Conservation (phyloP, 2,888 invertebrate genomes). For the Rhingia campestris region DNA sequence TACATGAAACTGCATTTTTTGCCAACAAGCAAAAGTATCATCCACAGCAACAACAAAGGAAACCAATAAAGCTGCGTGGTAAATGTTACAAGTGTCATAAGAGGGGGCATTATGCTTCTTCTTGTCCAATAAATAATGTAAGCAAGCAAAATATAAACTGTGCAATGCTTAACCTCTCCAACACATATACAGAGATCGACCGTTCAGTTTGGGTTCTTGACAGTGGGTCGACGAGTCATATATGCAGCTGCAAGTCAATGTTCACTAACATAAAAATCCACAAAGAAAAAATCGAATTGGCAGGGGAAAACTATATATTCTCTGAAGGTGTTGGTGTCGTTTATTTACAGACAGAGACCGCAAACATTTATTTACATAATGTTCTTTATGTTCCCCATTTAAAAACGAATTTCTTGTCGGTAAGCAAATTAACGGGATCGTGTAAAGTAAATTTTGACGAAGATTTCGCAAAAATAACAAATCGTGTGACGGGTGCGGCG, state of each 20-base stretch:
- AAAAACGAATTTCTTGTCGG: constrained; percentile 41
- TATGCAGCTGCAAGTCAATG: constrained; percentile 27
- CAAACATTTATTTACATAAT: constrained; percentile 18
- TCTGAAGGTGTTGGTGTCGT: constrained; percentile 10
- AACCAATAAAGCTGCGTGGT: too few species aligned
- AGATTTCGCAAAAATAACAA: too few species aligned
- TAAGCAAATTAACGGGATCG: too few species aligned
- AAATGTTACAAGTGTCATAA: constrained; percentile 36
- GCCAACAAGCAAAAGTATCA: constrained; percentile 15
- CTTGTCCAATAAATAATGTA: neutral
- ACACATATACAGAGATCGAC: neutral
- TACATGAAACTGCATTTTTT: constrained; percentile 35
- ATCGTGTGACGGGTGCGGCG: neutral
- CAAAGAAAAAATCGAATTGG: constrained; percentile 15
- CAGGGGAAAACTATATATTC: constrained; percentile 1
- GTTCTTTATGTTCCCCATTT: constrained; percentile 50
- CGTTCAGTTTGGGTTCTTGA: constrained; percentile 31
- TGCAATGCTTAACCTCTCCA: constrained; percentile 6
- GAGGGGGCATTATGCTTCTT: constrained; percentile 15
- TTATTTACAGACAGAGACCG: neutral
- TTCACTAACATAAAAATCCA: constrained; percentile 9
- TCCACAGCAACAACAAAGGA: constrained; percentile 13
- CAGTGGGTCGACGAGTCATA: constrained; percentile 46
- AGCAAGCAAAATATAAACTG: neutral
- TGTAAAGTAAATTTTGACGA: too few species aligned